Percentiles rank a stretch among this genome's conserved stretches.
phyloP scores from a whole-genome alignment of 1,140 invertebrate species.

The Lasioglossum albipes region DNA sequence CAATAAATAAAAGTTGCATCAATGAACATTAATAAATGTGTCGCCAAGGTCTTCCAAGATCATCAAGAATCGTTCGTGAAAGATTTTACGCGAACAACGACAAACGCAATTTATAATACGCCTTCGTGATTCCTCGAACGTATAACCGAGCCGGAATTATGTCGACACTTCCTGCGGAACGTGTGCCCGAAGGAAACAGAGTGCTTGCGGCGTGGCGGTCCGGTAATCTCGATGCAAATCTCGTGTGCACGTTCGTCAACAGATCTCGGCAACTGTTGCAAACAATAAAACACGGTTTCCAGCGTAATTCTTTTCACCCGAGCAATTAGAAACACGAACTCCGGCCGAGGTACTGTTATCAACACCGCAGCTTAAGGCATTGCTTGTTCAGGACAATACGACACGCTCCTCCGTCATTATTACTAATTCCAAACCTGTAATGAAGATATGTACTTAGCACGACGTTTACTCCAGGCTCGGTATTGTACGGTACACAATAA shows the following conservation, averaged over 20 bases:
- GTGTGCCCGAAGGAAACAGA: constrained; percentile 15
- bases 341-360: not conserved
- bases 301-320: constrained; percentile 37
- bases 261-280: not conserved
- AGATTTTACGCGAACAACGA: constrained; percentile 14
- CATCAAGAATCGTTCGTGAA: not conserved
- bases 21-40: no score
- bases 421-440: constrained; percentile 10
- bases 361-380: not conserved
- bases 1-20: no score
- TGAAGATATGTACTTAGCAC: constrained; percentile 19
- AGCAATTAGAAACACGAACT: constrained; percentile 14
- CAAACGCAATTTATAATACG: constrained; percentile 43
- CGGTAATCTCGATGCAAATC: constrained; percentile 39
- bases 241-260: constrained; percentile 34
- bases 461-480: not conserved
- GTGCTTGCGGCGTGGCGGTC: not conserved
- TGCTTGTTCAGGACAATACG: not conserved
- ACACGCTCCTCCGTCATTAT: not conserved
- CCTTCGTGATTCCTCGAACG: constrained; percentile 31
- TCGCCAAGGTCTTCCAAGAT: no score
- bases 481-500: constrained; percentile 18
- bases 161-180: constrained; percentile 51
- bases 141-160: constrained; percentile 39
- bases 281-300: constrained; percentile 35